Evolutionary conservation across 2,888 invertebrate genomes (phyloP), one percentile per base, ranked within the genome.

Genomic region (Maniola hyperantus): DNA sequence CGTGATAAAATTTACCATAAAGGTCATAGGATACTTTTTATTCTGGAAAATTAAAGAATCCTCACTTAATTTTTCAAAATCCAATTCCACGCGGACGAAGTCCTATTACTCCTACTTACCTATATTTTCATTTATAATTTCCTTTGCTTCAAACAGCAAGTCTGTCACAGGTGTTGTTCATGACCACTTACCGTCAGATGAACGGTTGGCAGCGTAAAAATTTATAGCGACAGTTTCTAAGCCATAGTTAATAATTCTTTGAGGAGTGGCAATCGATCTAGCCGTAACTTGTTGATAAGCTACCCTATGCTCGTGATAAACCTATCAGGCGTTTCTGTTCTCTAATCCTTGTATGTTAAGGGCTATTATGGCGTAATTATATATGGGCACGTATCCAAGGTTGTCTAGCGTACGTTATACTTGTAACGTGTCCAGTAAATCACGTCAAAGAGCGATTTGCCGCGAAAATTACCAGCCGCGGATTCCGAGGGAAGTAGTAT

Each of bases 381-480:
- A 0, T 62, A 15, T 44, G 42, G 15, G 33, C n/a, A 20, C 11
- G 42, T 33, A 62, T 10, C 7, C 15, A 10, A 55, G 18, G 57
- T 55, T 61, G 59, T 62, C 64, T 42, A 54, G 51, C 36, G 55
- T 60, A 67, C 66, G 72, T 65, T 63, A 63, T 60, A 63, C 62
- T 68, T 62, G 73, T 73, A 70, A 72, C 74, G 73, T 64, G 75
- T 69, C 67, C 73, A 69, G 76, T 79, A 79, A 78, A 78, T 79
- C 79, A 79, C 74, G 71, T 70, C 71, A 67, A 54, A 65, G 55
- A 67, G 73, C 74, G 75, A 74, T 72, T 75, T 74, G 72, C 74
- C 75, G 77, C 75, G 77, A 76, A 79, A 79, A 79, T 79, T 78
- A 76, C 76, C 68, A 68, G 68, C 73, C 73, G 71, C 74, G 72